Evolutionary conservation across 2,113 vertebrate species (phyloP).

Genomic region (Solenodon paradoxus): DNA sequence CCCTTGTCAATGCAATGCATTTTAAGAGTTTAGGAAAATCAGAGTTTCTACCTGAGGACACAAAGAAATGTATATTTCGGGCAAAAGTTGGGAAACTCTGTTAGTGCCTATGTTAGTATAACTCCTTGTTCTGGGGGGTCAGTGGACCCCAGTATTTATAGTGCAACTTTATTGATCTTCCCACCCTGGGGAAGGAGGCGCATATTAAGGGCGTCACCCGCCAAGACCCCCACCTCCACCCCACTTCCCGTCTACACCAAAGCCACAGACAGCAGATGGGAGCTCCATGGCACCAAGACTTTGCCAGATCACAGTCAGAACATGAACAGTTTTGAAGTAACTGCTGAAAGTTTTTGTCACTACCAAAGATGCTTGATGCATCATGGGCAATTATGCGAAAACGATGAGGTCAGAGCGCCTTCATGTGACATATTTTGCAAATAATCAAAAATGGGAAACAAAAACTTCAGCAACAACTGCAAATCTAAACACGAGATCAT

Average conservation of each 20-base stretch:
- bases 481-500: slow-evolving; percentile 89
- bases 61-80: slow-evolving; percentile 88
- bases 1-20: slow-evolving; percentile 90
- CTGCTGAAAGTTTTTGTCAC: slow-evolving; percentile 85
- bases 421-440: slow-evolving; percentile 88
- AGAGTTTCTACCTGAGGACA: slow-evolving; percentile 90
- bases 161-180: slow-evolving; percentile 90
- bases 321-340: slow-evolving; percentile 84
- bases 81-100: slow-evolving; percentile 84
- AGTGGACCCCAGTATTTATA: slow-evolving; percentile 86
- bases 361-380: slow-evolving; percentile 86
- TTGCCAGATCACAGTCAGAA: slow-evolving; percentile 90
- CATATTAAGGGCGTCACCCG: slow-evolving; percentile 89
- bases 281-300: slow-evolving; percentile 85
- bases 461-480: slow-evolving; percentile 90
- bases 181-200: slow-evolving; percentile 87
- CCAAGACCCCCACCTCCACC: slow-evolving; percentile 75
- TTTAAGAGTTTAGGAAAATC: slow-evolving; percentile 96
- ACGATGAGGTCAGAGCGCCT: slow-evolving; percentile 85
- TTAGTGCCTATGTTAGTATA: slow-evolving; percentile 92
- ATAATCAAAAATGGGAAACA: slow-evolving; percentile 91
- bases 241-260: slow-evolving; percentile 89
- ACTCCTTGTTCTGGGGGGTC: slow-evolving; percentile 89
- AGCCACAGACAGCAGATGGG: slow-evolving; percentile 87
- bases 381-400: slow-evolving; percentile 88